Evolutionary conservation across 2,797 vertebrate genomes (phyloP).

Genomic region (Ptychobarbus kaznakovi): DNA sequence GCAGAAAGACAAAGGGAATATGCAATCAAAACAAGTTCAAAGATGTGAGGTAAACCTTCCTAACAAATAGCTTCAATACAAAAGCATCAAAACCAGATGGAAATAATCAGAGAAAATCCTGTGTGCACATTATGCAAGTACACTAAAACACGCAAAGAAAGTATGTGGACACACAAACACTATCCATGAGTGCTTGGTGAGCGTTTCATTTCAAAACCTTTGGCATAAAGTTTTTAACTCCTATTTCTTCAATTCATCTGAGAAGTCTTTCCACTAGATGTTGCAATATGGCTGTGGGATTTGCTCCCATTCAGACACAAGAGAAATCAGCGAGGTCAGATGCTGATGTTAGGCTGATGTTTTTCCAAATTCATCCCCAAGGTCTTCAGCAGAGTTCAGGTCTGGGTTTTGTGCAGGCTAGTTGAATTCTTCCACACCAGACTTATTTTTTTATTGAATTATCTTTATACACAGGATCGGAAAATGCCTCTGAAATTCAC

Average conservation of each 20-base stretch:
- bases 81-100: constrained; percentile 5
- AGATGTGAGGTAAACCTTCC: constrained; percentile 21
- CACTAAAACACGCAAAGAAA: neutral
- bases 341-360: neutral
- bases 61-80: constrained; percentile 16
- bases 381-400: neutral
- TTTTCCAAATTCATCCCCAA: neutral
- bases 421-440: neutral
- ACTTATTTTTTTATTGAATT: neutral
- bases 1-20: constrained; percentile 43
- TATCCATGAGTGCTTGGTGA: neutral
- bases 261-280: neutral
- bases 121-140: constrained; percentile 13
- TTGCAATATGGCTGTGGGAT: constrained; percentile 13
- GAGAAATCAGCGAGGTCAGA: constrained; percentile 6
- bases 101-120: neutral
- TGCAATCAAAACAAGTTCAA: constrained; percentile 44
- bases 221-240: neutral
- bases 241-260: neutral
- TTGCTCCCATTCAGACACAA: neutral
- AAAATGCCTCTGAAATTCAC: neutral
- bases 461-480: neutral
- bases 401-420: neutral
- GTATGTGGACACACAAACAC: neutral
- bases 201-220: neutral